phyloP scores from a whole-genome alignment of 2,888 invertebrate species.

The Spodoptera exigua region DNA sequence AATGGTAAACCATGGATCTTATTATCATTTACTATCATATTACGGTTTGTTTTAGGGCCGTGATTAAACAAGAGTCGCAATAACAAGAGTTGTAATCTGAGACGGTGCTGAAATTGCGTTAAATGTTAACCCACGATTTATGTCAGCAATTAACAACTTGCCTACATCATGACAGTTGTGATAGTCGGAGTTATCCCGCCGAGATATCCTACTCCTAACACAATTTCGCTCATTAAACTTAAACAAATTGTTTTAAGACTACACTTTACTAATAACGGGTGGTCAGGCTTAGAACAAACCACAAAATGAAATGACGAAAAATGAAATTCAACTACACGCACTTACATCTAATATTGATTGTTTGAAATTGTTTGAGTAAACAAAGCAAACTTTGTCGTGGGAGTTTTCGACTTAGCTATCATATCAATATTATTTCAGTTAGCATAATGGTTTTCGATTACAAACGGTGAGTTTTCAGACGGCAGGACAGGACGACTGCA shows the following conservation, averaged over 20 bases:
- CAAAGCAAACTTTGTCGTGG: too few relatives aligned
- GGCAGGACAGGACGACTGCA: too few relatives aligned
- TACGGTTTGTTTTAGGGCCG: conserved; percentile 1
- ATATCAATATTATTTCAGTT: too few relatives aligned
- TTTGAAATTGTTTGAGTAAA: too few relatives aligned
- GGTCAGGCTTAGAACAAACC: too few relatives aligned
- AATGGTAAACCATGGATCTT: conserved; percentile 28
- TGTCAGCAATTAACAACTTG: conserved; percentile 45
- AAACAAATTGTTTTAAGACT: neutral
- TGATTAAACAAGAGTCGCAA: conserved; percentile 10
- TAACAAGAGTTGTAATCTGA: conserved; percentile 25
- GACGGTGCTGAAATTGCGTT: conserved; percentile 18
- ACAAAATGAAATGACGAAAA: too few relatives aligned
- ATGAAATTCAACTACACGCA: too few relatives aligned
- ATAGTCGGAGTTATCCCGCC: conserved; percentile 14
- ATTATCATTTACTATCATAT: conserved; percentile 5
- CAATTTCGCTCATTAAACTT: conserved; percentile 4
- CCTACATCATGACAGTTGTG: conserved; percentile 38
- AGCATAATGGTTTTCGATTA: too few relatives aligned
- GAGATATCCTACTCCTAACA: conserved; percentile 12
- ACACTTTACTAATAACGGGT: neutral
- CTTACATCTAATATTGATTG: too few relatives aligned
- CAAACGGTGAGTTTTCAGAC: too few relatives aligned
- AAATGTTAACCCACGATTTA: conserved; percentile 34
- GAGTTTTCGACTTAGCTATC: too few relatives aligned